phyloP scores from a whole-genome alignment of 2,113 vertebrate species.

The Oncorhynchus keta region DNA sequence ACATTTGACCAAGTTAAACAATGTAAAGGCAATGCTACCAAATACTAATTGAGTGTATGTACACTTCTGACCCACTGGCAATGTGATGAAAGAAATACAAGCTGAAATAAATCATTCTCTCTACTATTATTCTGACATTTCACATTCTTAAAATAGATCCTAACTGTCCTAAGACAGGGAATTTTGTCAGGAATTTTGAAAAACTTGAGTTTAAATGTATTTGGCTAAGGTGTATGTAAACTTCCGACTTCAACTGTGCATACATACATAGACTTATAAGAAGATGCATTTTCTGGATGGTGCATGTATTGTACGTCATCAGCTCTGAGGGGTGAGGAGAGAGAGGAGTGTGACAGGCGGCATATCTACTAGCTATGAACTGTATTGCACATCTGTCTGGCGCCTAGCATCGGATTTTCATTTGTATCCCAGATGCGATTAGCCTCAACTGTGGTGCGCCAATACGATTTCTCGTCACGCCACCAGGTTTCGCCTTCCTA shows the following conservation, averaged over 20 bases:
- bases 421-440: conserved; percentile 63
- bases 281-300: not conserved
- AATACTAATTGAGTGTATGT: too few relatives aligned
- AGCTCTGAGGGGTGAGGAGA: conserved; percentile 2
- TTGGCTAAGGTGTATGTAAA: too few relatives aligned
- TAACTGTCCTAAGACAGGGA: too few relatives aligned
- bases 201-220: too few relatives aligned
- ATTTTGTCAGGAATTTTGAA: too few relatives aligned
- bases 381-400: conserved; percentile 34
- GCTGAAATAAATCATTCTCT: too few relatives aligned
- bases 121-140: too few relatives aligned
- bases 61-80: too few relatives aligned
- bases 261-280: conserved; percentile 1
- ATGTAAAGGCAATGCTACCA: too few relatives aligned
- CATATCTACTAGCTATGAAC: conserved; percentile 51
- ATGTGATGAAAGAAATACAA: too few relatives aligned
- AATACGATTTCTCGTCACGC: conserved; percentile 72
- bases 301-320: conserved; percentile 18
- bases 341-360: not conserved
- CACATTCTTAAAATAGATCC: too few relatives aligned
- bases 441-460: conserved; percentile 61
- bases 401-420: conserved; percentile 68
- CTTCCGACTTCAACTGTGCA: not conserved
- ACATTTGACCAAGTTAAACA: too few relatives aligned
- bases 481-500: conserved; percentile 58